A percentile compares a stretch with the other conserved stretches of the same genome.
Evolutionary conservation across 2,113 vertebrate genomes (phyloP).

Genomic region (Alethe castanea): DNA sequence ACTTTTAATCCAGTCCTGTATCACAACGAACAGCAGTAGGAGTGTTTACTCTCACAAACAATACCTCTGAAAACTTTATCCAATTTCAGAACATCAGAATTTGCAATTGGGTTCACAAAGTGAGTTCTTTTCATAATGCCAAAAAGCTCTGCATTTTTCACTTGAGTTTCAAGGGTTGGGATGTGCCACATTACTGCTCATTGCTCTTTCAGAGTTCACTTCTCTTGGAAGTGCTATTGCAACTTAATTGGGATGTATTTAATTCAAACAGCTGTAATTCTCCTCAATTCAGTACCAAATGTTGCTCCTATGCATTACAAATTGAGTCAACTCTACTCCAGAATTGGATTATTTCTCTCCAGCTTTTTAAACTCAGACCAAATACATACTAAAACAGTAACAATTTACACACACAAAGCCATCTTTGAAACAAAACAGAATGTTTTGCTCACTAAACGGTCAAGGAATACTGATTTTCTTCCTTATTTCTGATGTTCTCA

Average conservation of each 20-base stretch:
- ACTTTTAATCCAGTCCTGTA: background rate
- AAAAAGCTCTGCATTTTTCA: background rate
- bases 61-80: background rate
- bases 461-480: conserved; percentile 13
- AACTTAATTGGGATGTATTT: background rate
- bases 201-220: background rate
- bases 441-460: background rate
- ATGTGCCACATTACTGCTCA: background rate
- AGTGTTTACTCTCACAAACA: background rate
- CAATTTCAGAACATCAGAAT: background rate
- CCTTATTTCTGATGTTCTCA: conserved; percentile 38
- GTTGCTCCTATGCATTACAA: background rate
- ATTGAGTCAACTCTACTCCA: background rate
- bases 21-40: background rate
- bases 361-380: background rate
- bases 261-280: background rate
- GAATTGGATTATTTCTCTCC: background rate
- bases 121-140: accelerated
- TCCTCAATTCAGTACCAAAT: background rate
- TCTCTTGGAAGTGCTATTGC: background rate
- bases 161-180: background rate
- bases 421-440: background rate
- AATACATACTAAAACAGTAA: background rate
- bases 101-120: background rate
- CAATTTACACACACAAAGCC: background rate